A percentile compares a stretch with the other conserved stretches of the same genome.
These are phyloP conservation scores for Solea solea DNA, from an alignment of 2,113 vertebrate genomes.

Conservation along the genomic window DNA sequence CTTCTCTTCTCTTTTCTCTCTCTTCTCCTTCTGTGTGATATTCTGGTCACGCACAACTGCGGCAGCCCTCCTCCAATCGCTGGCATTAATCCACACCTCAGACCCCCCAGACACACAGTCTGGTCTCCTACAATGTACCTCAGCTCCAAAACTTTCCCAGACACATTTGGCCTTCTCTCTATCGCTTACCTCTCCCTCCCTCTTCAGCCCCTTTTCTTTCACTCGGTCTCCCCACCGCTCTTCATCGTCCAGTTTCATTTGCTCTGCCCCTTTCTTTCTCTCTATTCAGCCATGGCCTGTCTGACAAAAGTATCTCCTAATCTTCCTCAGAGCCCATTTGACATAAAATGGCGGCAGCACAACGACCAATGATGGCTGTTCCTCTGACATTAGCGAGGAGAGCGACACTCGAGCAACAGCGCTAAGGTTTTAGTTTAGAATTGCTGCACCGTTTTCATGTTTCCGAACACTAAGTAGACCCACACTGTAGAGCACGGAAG, in stretches of 20 bases:
- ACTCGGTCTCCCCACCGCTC: conserved; percentile 53
- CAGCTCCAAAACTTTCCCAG: conserved; percentile 83
- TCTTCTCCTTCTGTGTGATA: conserved; percentile 67
- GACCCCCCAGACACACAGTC: conserved; percentile 77
- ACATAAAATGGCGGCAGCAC: conserved; percentile 56
- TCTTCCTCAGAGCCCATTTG: conserved; percentile 62
- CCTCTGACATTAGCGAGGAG: neutral
- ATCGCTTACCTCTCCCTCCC: conserved; percentile 68
- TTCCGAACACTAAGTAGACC: conserved; percentile 13
- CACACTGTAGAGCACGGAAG: neutral
- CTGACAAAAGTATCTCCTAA: conserved; percentile 72
- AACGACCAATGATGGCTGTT: conserved; percentile 25
- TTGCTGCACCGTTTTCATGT: conserved; percentile 21
- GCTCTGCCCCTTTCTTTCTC: conserved; percentile 62
- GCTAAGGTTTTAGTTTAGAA: conserved; percentile 15
- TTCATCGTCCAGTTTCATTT: conserved; percentile 71
- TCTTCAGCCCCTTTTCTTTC: conserved; percentile 62
- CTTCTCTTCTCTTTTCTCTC: conserved; percentile 54
- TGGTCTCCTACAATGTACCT: conserved; percentile 80
- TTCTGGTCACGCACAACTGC: conserved; percentile 84
- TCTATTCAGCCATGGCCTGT: conserved; percentile 60
- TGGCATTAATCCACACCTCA: conserved; percentile 84
- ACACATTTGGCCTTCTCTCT: conserved; percentile 74
- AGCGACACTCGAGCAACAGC: neutral
- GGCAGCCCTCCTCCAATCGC: conserved; percentile 83